Evolutionary conservation across 1,140 invertebrate genomes (phyloP), one percentile per base, ranked within the genome.

Genomic region (Protaetia brevitarsis): DNA sequence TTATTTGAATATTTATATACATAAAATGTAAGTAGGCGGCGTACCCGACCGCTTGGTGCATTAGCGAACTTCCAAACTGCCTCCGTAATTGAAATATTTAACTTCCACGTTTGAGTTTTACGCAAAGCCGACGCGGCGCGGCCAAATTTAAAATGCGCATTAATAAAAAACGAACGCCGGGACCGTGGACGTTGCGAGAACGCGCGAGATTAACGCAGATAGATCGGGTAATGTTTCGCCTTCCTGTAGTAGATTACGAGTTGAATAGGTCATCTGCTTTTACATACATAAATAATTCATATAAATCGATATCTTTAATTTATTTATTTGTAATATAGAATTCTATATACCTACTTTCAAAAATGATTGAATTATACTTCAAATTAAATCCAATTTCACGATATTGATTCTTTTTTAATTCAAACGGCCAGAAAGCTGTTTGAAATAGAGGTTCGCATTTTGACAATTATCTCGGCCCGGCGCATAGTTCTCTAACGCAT

Each of bases 1-100:
- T 51, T 51, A 51, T 51, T 51, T 51, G 41, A 51, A 51, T 51
- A 51, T 51, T 51, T 51, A 51, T 51, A 51, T 51, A 51, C 41
- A 51, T 51, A 51, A 51, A 23, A 51, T 51, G 41, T 51, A 51
- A 51, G 41, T 51, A 51, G 41, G 41, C 41, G 41, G 41, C 41
- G 41, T 51, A 51, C 41, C 41, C 41, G 41, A 23, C 41, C 41
- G 41, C 41, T 23, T 51, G 41, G 19, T 51, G 41, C 41, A 51
- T 51, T 51, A 51, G 41, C 41, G 41, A 51, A 51, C 41, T 51
- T 51, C 26, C 41, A 51, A 51, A 51, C 41, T 51, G 41, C 21
- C 26, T 51, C 41, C 41, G 41, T 51, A 51, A 51, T 51, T 51
- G 41, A 51, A 51, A 51, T 51, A 51, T 51, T 51, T 51, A 51